phyloP scores from a whole-genome alignment of 2,797 vertebrate species.

The Furcifer pardalis region DNA sequence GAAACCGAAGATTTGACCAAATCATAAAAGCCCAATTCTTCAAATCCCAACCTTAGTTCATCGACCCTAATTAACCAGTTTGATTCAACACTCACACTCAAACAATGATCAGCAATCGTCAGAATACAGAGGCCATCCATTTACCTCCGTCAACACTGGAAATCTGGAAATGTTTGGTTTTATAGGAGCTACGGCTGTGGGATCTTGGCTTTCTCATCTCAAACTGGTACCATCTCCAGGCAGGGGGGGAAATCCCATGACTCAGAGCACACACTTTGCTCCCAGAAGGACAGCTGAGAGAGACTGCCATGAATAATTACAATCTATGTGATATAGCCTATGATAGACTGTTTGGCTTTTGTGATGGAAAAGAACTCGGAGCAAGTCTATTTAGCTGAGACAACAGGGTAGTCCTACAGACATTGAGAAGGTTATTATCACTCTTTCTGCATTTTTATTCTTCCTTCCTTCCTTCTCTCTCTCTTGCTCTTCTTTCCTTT shows the following conservation, averaged over 20 bases:
- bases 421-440: too few species aligned
- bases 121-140: background rate
- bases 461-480: too few species aligned
- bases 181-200: background rate
- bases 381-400: too few species aligned
- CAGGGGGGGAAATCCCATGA: background rate
- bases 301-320: background rate
- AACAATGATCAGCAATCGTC: background rate
- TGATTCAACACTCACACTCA: background rate
- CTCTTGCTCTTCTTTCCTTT: too few species aligned
- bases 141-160: background rate
- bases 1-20: background rate
- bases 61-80: background rate
- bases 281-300: background rate
- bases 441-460: too few species aligned
- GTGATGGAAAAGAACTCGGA: accelerated
- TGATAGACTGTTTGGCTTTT: background rate
- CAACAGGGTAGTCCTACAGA: too few species aligned
- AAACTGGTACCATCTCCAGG: background rate
- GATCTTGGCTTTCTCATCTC: background rate
- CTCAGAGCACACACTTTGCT: background rate
- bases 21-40: background rate
- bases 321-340: background rate
- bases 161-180: background rate
- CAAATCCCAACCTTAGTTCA: background rate